A percentile compares a stretch with the other conserved stretches of the same genome.
Evolutionary conservation across 2,113 vertebrate species (phyloP).

Genomic region (Mustela nigripes): DNA sequence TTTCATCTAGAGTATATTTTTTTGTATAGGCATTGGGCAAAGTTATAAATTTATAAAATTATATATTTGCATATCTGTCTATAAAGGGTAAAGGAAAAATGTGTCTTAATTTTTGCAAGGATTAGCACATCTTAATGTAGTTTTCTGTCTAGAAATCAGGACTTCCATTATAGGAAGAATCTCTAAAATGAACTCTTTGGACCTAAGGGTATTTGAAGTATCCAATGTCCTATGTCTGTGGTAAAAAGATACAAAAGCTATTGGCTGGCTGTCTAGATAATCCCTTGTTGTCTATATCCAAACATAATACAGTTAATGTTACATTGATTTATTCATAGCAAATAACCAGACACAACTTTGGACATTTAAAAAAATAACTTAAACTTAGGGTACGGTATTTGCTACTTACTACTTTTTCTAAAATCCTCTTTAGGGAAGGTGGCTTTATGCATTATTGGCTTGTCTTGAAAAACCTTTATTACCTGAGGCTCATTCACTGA

Average conservation of each 20-base stretch:
- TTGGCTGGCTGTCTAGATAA: neutral
- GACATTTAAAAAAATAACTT: constrained; percentile 18
- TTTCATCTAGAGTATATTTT: neutral
- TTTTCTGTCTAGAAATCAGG: neutral
- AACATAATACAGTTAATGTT: constrained; percentile 1
- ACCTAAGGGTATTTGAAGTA: neutral
- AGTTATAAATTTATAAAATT: constrained; percentile 1
- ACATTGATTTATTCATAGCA: neutral
- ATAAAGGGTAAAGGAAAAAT: neutral
- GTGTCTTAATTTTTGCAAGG: constrained; percentile 34
- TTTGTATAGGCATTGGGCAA: neutral
- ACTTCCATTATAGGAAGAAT: neutral
- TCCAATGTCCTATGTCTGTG: neutral
- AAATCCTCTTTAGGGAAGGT: constrained; percentile 91
- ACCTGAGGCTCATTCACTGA: constrained; percentile 97
- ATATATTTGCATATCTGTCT: neutral
- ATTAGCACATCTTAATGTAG: neutral
- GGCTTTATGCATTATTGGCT: constrained; percentile 95
- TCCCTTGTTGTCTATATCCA: neutral
- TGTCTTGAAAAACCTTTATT: constrained; percentile 98
- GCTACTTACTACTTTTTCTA: constrained; percentile 28
- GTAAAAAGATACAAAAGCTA: neutral
- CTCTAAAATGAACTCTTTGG: neutral
- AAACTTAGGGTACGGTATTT: constrained; percentile 8
- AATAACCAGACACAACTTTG: neutral